phyloP scores from a whole-genome alignment of 2,888 invertebrate species.

The Cantharis lateralis region DNA sequence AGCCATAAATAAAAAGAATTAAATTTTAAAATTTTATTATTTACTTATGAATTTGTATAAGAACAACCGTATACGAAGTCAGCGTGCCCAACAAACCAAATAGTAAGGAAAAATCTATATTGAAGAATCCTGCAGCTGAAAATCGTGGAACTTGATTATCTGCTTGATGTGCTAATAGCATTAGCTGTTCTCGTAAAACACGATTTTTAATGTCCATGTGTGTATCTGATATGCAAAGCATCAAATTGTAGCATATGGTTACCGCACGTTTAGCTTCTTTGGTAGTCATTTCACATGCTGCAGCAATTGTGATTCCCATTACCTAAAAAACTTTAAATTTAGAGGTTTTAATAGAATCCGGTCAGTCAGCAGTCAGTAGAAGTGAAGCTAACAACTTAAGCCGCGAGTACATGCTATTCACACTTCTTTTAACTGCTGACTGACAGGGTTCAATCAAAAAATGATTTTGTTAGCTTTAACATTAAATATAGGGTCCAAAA shows the following conservation, averaged over 20 bases:
- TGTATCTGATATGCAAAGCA: conserved; percentile 6
- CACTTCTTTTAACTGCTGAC: too few species aligned
- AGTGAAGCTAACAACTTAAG: too few species aligned
- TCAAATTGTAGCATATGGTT: conserved; percentile 30
- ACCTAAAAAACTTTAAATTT: too few species aligned
- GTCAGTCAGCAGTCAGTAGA: too few species aligned
- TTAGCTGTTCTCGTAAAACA: neutral
- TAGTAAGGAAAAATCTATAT: neutral
- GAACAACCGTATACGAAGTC: neutral
- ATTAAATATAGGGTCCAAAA: too few species aligned
- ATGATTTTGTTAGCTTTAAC: too few species aligned
- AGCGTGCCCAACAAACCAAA: neutral
- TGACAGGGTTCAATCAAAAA: too few species aligned
- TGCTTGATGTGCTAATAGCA: neutral
- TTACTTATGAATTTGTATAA: neutral
- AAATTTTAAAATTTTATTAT: too few species aligned
- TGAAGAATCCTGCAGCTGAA: neutral
- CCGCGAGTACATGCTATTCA: too few species aligned
- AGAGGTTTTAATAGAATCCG: too few species aligned
- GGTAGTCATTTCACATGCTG: neutral
- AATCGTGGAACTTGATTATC: neutral
- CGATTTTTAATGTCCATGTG: neutral
- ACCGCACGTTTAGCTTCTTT: conserved; percentile 31
- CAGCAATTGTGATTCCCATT: neutral
- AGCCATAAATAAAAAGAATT: too few species aligned